phyloP scores from a whole-genome alignment of 2,797 vertebrate species.

The Graptemys geographica region DNA sequence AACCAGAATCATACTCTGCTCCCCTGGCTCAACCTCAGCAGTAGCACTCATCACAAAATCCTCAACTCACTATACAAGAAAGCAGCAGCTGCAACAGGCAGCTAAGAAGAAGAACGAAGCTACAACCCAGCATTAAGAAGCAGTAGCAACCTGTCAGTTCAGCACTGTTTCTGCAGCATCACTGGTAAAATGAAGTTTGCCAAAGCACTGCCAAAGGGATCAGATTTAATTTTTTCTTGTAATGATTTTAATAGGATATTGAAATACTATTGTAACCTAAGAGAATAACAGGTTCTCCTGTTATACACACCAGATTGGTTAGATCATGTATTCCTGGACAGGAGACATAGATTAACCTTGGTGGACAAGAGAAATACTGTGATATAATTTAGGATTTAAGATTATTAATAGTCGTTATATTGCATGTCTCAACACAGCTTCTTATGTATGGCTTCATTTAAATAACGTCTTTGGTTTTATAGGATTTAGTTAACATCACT shows the following conservation, averaged over 20 bases:
- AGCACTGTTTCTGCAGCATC: fast-evolving
- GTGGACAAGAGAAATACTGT: background rate
- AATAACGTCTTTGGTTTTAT: background rate
- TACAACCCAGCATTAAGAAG: background rate
- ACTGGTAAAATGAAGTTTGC: fast-evolving
- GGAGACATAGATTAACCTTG: background rate
- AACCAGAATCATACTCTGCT: background rate
- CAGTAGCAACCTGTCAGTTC: background rate
- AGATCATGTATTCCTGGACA: background rate
- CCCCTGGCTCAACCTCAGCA: background rate
- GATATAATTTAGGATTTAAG: background rate
- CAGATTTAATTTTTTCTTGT: background rate
- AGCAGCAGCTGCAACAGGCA: background rate
- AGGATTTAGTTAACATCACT: background rate
- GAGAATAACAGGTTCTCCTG: background rate
- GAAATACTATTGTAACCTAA: background rate
- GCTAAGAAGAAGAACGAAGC: background rate
- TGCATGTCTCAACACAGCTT: background rate
- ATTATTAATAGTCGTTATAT: background rate
- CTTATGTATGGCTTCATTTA: fast-evolving
- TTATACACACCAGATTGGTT: background rate
- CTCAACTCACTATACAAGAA: too few species aligned
- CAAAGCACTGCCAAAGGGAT: fast-evolving
- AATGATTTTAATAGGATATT: background rate
- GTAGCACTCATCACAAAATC: fast-evolving